A percentile compares a stretch with the other conserved stretches of the same genome.
Conservation (phyloP, 2,888 invertebrate species). For the Eucera pruinosa region DNA sequence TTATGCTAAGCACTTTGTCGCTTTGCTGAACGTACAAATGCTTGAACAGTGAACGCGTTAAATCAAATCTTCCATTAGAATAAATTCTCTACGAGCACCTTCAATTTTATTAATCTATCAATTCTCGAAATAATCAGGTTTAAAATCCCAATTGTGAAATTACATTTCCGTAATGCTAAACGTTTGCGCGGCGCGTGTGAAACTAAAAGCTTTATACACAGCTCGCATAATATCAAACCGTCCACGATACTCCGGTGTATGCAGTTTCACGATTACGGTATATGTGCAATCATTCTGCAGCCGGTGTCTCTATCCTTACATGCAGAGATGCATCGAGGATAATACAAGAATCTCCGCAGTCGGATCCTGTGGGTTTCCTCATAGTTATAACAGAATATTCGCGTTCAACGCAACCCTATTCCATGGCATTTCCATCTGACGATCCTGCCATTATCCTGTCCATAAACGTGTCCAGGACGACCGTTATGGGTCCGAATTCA, state of each 20-base stretch:
- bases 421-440: slow-evolving; percentile 55
- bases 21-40: no score
- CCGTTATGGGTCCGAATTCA: slow-evolving; percentile 41
- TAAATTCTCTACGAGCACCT: no score
- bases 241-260: not conserved
- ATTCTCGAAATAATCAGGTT: no score
- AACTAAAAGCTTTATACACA: not conserved
- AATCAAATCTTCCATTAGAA: no score
- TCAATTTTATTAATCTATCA: no score
- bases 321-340: slow-evolving; percentile 31
- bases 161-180: no score
- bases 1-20: no score
- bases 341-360: slow-evolving; percentile 36
- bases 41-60: no score
- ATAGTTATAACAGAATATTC: slow-evolving; percentile 67
- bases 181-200: no score
- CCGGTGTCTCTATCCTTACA: slow-evolving; percentile 14
- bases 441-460: slow-evolving; percentile 66
- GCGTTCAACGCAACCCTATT: slow-evolving; percentile 46
- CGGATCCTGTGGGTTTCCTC: slow-evolving; percentile 53
- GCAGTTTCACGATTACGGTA: slow-evolving; percentile 1
- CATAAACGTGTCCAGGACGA: slow-evolving; percentile 56
- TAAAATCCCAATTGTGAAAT: no score
- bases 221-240: slow-evolving; percentile 5
- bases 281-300: slow-evolving; percentile 9